phyloP scores from a whole-genome alignment of 2,797 vertebrate species.

The Macroramphosus scolopax region DNA sequence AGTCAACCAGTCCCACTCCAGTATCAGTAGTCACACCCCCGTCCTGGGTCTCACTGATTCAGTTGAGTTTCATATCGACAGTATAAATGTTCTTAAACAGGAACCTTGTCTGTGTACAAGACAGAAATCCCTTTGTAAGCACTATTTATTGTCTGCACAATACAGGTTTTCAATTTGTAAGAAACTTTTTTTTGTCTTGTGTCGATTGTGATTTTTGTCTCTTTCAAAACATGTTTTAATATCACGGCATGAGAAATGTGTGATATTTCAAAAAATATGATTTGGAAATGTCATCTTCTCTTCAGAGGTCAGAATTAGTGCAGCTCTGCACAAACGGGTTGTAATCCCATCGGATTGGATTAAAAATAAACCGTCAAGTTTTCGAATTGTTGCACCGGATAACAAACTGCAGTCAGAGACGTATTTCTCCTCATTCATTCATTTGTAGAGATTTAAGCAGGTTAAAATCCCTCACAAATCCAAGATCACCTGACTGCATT shows the following conservation, averaged over 20 bases:
- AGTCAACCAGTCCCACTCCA: slow-evolving; percentile 79
- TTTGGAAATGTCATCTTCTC: too few species aligned
- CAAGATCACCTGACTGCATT: slow-evolving; percentile 13
- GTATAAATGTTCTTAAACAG: slow-evolving; percentile 81
- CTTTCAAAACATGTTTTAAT: slow-evolving; percentile 4
- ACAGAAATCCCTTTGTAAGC: slow-evolving; percentile 86
- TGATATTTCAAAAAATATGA: too few species aligned
- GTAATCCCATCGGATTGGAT: too few species aligned
- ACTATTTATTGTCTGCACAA: slow-evolving; percentile 92
- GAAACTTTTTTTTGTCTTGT: slow-evolving; percentile 47
- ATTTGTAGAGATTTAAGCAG: slow-evolving; percentile 12
- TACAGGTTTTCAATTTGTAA: slow-evolving; percentile 85
- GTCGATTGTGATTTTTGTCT: too few species aligned
- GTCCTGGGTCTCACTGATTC: slow-evolving; percentile 72
- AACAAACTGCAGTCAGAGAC: too few species aligned
- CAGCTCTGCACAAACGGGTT: too few species aligned
- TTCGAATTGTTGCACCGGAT: too few species aligned
- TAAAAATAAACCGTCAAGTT: too few species aligned
- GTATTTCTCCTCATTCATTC: too few species aligned
- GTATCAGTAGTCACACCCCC: slow-evolving; percentile 70
- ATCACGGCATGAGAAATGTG: neutral
- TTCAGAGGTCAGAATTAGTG: too few species aligned
- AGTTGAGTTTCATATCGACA: slow-evolving; percentile 80
- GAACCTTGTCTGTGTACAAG: slow-evolving; percentile 88
- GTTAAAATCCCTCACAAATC: too few species aligned